phyloP scores from a whole-genome alignment of 2,113 vertebrate species.

The Varanus komodoensis region DNA sequence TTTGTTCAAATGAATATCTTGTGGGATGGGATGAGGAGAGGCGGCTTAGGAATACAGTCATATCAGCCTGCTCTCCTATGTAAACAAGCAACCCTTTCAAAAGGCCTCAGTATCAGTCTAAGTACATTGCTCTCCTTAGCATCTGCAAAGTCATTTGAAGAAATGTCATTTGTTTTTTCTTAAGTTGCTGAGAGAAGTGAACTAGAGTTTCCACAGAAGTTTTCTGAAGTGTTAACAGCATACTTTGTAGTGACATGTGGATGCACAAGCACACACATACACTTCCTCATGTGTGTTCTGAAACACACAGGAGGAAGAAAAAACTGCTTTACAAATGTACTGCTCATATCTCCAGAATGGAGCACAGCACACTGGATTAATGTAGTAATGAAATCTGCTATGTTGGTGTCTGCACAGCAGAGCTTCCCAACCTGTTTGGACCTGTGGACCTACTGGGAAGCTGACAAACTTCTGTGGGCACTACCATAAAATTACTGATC shows the following conservation, averaged over 20 bases:
- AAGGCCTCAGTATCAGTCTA: slow-evolving; percentile 19
- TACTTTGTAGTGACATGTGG: slow-evolving; percentile 48
- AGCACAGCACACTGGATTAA: neutral
- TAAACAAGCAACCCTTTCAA: slow-evolving; percentile 32
- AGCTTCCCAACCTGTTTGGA: too few species aligned
- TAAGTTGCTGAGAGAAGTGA: slow-evolving; percentile 51
- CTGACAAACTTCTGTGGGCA: too few species aligned
- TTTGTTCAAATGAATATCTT: slow-evolving; percentile 30
- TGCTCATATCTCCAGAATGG: slow-evolving; percentile 43
- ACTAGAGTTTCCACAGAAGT: slow-evolving; percentile 58
- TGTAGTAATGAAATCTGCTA: neutral
- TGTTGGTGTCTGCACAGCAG: neutral
- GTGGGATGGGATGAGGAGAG: slow-evolving; percentile 39
- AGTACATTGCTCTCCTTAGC: slow-evolving; percentile 20
- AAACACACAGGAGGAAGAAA: slow-evolving; percentile 43
- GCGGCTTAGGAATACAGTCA: slow-evolving; percentile 9
- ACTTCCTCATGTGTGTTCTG: slow-evolving; percentile 57
- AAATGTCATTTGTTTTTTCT: slow-evolving; percentile 59
- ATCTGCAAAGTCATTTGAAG: slow-evolving; percentile 43
- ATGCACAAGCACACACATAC: slow-evolving; percentile 23
- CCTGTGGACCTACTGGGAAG: too few species aligned
- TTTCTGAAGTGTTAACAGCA: slow-evolving; percentile 61
- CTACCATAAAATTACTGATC: too few species aligned
- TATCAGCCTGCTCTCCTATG: neutral
- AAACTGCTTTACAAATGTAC: slow-evolving; percentile 37